Evolutionary conservation across 2,113 vertebrate species (phyloP).

Genomic region (Malurus elegans): DNA sequence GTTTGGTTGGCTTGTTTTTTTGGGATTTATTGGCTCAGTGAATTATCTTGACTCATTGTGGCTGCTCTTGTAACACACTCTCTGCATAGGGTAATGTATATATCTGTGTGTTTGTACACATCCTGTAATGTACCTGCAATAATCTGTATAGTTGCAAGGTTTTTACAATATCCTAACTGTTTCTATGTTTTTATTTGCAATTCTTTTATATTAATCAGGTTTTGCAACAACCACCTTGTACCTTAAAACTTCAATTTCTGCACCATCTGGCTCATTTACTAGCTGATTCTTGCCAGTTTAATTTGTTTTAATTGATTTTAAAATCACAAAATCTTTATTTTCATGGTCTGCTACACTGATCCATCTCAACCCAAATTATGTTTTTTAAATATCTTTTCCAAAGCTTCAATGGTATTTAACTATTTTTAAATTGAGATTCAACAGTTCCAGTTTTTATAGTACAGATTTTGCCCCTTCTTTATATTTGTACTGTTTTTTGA

Average conservation of each 20-base stretch:
- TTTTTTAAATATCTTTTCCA: not conserved
- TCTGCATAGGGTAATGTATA: not conserved
- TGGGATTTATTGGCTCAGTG: not conserved
- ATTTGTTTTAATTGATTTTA: not conserved
- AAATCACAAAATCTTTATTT: not conserved
- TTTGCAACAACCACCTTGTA: rapidly evolving
- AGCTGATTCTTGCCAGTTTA: not conserved
- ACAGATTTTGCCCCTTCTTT: not conserved
- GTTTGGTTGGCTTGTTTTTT: too few relatives aligned
- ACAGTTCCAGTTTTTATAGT: not conserved
- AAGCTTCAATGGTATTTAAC: not conserved
- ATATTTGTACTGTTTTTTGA: not conserved
- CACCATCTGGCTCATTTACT: not conserved
- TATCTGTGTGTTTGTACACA: not conserved
- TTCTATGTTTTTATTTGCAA: not conserved
- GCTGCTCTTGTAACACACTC: not conserved
- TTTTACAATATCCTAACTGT: not conserved
- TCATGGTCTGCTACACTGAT: not conserved
- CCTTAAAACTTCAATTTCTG: not conserved
- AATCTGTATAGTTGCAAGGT: not conserved
- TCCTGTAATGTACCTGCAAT: not conserved
- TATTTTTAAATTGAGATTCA: not conserved
- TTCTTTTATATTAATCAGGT: not conserved
- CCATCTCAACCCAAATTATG: rapidly evolving
- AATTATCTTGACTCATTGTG: not conserved